Conservation (phyloP, 2,797 vertebrate genomes). For the Acipenser ruthenus region DNA sequence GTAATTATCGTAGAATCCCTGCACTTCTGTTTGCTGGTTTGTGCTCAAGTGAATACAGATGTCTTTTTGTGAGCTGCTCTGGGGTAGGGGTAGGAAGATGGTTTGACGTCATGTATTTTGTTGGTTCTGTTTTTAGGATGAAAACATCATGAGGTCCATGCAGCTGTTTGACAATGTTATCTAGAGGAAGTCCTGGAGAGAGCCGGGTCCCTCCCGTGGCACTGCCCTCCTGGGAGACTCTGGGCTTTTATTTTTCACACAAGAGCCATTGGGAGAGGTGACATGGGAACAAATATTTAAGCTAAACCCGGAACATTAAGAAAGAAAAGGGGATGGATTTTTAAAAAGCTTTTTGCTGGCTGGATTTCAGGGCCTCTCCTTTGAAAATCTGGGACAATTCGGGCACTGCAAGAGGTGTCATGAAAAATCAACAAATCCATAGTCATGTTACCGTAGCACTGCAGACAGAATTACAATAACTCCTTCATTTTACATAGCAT, state of each 20-base stretch:
- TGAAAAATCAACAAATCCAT: neutral
- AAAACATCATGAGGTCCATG: conserved; percentile 96
- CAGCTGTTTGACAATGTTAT: conserved; percentile 95
- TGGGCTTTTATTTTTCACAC: conserved; percentile 7
- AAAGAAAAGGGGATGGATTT: too few relatives aligned
- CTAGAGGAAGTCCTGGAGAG: conserved; percentile 49
- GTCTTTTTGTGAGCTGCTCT: neutral
- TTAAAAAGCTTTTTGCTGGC: neutral
- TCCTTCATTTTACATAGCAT: neutral
- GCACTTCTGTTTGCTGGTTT: too few relatives aligned
- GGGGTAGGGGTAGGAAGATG: neutral
- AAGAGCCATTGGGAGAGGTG: neutral
- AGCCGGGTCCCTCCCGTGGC: conserved; percentile 22
- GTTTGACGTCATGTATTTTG: neutral
- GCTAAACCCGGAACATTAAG: too few relatives aligned
- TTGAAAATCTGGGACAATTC: neutral
- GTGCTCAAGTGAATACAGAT: too few relatives aligned
- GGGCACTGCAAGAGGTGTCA: neutral
- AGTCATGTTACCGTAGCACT: neutral
- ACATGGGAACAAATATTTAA: too few relatives aligned
- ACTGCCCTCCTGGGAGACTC: conserved; percentile 34
- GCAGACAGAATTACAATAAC: neutral
- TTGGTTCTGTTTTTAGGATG: conserved; percentile 60
- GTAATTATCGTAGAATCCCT: too few relatives aligned
- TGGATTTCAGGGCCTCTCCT: conserved; percentile 8